These are phyloP conservation scores for Coenonympha glycerion DNA, from an alignment of 2,888 invertebrate genomes.

Conservation along the genomic window DNA sequence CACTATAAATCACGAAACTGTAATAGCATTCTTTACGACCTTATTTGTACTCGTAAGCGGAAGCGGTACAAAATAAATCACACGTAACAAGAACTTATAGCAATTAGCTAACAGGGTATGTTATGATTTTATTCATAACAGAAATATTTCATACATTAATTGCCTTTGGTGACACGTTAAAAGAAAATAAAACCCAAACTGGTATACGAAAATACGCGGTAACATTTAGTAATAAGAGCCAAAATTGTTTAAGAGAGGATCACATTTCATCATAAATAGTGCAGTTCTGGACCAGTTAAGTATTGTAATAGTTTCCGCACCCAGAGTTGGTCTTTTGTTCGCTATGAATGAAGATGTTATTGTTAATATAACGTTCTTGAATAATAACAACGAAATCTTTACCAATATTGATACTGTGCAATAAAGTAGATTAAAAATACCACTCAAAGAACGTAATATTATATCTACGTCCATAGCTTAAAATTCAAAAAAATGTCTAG, in stretches of 20 bases:
- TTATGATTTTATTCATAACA: constrained; percentile 14
- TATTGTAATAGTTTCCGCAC: constrained; percentile 11
- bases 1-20: constrained; percentile 15
- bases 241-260: not conserved
- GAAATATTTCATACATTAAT: constrained; percentile 9
- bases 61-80: constrained; percentile 23
- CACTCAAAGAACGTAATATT: too few relatives aligned
- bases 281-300: constrained; percentile 14
- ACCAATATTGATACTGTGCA: not conserved
- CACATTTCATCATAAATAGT: not conserved
- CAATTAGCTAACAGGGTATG: constrained; percentile 20
- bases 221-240: not conserved
- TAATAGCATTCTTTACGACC: constrained; percentile 13
- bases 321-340: constrained; percentile 14
- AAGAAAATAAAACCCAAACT: constrained; percentile 5
- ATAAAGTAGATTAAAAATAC: too few relatives aligned
- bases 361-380: not conserved
- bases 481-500: too few relatives aligned
- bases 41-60: constrained; percentile 21
- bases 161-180: constrained; percentile 8
- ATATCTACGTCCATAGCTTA: too few relatives aligned
- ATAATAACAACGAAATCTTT: not conserved
- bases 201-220: not conserved
- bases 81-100: constrained; percentile 18
- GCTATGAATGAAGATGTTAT: constrained; percentile 7